phyloP scores from a whole-genome alignment of 2,797 vertebrate species.

The Setipinna tenuifilis region DNA sequence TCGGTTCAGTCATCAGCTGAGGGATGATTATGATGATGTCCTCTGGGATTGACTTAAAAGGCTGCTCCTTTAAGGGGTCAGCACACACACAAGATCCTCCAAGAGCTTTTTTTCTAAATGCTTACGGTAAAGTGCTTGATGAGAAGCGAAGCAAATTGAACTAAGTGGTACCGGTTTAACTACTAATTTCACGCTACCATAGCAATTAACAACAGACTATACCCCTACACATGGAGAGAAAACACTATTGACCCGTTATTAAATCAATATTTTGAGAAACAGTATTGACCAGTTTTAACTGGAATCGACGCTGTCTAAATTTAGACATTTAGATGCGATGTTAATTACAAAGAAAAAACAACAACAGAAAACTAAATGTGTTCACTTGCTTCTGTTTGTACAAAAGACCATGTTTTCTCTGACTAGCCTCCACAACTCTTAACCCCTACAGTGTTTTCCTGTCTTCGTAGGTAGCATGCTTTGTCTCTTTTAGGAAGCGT shows the following conservation, averaged over 20 bases:
- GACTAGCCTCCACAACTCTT: neutral
- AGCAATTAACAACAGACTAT: neutral
- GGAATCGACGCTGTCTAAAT: neutral
- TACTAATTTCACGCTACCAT: neutral
- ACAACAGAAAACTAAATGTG: neutral
- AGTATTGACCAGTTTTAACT: neutral
- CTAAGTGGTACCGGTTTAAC: neutral
- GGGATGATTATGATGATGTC: neutral
- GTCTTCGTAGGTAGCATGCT: neutral
- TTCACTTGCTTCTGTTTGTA: neutral
- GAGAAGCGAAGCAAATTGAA: neutral
- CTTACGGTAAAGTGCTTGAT: neutral
- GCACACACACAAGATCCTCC: neutral
- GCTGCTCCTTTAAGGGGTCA: constrained; percentile 37
- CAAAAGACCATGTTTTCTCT: neutral
- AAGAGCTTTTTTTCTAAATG: neutral
- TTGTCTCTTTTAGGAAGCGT: neutral
- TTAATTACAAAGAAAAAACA: neutral
- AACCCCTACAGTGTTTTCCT: neutral
- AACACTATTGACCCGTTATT: neutral
- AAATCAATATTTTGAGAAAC: neutral
- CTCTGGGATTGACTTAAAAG: constrained; percentile 38
- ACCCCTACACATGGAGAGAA: neutral
- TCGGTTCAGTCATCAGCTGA: constrained; percentile 27
- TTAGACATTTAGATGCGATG: neutral